Base-by-base conservation (phyloP, 2,797 vertebrate genomes). In the Champsocephalus gunnari region DNA sequence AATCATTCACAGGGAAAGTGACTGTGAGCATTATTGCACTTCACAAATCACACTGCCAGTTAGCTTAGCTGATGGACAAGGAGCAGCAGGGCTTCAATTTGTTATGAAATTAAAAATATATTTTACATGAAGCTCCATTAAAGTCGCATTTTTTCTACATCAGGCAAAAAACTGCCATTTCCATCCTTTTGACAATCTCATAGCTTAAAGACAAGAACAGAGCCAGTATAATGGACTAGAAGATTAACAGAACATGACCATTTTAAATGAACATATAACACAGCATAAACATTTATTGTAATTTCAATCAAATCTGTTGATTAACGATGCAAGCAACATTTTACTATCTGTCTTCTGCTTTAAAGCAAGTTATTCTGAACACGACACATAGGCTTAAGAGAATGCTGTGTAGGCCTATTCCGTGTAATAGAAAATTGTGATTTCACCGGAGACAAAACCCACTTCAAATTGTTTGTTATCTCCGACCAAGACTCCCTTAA, bases 1-100 rank as follows among this genome's bases (percentile, higher is more conserved):
- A 73, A 85, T 88, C 81, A 85, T 81, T 93, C 88, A 79, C 71
- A 16, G 73, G 80, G 83, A 79, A 89, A 90, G 89, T 82, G 75
- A 80, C 81, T 3, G 16, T 66, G 73, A 85, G 80, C 70, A 66
- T 77, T 87, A 87, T 69, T 77, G 71, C 72, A 66, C 24, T 0
- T 3, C 84, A 87, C 83, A 87, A 87, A 90, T 88, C 87, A 89
- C 70, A 43, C 66, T 76, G 67, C 66, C 71, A 68, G 71, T 80
- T 73, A 77, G 71, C 65, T 78, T 17, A 43, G 71, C 72, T 77
- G 82, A 87, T 72, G 51, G 75, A 85, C 83, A 79, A 65, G 47
- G 53, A 28, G 82, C 71, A 79, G 66, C 32, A 12, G 1, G n/a
- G 54, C 65, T 66, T 67, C 38, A 75, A 68, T 73, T 71, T 72